These are phyloP conservation scores for Apaloderma vittatum DNA, from an alignment of 2,113 vertebrate genomes.

Conservation along the genomic window DNA sequence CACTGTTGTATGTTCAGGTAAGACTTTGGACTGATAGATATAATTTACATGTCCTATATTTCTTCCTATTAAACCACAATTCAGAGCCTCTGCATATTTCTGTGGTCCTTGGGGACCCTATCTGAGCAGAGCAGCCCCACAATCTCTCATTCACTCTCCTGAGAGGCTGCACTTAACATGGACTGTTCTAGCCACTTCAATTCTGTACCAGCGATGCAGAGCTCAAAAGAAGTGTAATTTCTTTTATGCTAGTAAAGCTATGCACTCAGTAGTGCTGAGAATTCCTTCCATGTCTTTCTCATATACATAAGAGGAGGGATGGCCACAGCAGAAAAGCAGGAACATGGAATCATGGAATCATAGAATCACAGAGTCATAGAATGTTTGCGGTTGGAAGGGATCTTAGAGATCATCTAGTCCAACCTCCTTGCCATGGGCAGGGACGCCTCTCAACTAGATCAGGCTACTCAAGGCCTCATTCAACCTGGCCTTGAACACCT, in stretches of 20 bases:
- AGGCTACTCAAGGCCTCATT: too few relatives aligned
- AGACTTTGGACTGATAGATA: not conserved
- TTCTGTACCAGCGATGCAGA: not conserved
- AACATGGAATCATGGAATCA: not conserved
- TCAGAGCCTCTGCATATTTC: not conserved
- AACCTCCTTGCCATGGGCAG: too few relatives aligned
- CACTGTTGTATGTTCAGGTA: conserved; percentile 78
- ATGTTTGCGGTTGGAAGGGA: too few relatives aligned
- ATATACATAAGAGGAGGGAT: not conserved
- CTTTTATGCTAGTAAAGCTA: not conserved
- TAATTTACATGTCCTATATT: not conserved
- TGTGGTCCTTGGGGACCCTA: not conserved
- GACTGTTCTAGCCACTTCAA: not conserved
- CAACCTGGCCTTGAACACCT: too few relatives aligned
- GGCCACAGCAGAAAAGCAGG: not conserved
- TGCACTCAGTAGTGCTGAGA: not conserved
- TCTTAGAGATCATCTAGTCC: too few relatives aligned
- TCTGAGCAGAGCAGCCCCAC: not conserved
- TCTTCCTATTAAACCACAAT: not conserved
- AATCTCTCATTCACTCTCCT: not conserved
- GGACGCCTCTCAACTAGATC: too few relatives aligned
- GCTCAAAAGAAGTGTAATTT: not conserved
- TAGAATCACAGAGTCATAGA: too few relatives aligned
- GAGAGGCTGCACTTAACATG: not conserved
- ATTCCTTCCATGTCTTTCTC: not conserved